Evolutionary conservation across 2,797 vertebrate species (phyloP), one percentile per base, ranked within the genome.

Genomic region (Sebastolobus altivelis): DNA sequence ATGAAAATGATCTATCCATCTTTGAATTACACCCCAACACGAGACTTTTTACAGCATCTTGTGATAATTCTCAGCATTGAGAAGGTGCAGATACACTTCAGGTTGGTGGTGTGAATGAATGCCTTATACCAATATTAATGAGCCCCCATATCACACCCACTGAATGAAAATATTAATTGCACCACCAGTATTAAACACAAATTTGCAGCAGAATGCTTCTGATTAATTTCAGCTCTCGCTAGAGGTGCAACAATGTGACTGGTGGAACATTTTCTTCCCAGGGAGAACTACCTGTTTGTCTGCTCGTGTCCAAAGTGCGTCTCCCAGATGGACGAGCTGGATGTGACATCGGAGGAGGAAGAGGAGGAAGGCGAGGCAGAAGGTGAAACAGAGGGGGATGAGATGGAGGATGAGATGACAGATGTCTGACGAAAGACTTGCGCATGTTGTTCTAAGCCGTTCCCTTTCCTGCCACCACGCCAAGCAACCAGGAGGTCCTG

Each of bases 331-430:
- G 96, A 97, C 0, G 98, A 99, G 9, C 94, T 96, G 0, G 98
- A 98, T 0, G 71, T 97, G 91, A 99, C 98, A 4, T 99, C 99
- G 0, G 99, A 99, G 1, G 98, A 99, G 40, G 98, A 99, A 2
- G 97, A 98, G 70, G 97, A 98, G 1, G 97, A 97, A 25, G 97
- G 92, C 1, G 95, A 95, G 72, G 96, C 90, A 65, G 96, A 96
- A 86, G 95, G 94, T 18, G 96, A 96, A 89, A 95, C 93, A 0
- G 97, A 97, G 83, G 95, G 95, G 25, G 98, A 98, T 0, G 98
- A 99, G 74, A 94, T 98, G 87, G 98, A 99, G 88, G 99, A 99
- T 35, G 98, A 99, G 94, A 99, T 99, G 98, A 99, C 98, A 0
- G 98, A 99, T 0, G 97, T 99, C 93, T 99, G 96, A 98, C 89